Evolutionary conservation across 2,888 invertebrate species (phyloP).

Genomic region (Synergus umbraculus): DNA sequence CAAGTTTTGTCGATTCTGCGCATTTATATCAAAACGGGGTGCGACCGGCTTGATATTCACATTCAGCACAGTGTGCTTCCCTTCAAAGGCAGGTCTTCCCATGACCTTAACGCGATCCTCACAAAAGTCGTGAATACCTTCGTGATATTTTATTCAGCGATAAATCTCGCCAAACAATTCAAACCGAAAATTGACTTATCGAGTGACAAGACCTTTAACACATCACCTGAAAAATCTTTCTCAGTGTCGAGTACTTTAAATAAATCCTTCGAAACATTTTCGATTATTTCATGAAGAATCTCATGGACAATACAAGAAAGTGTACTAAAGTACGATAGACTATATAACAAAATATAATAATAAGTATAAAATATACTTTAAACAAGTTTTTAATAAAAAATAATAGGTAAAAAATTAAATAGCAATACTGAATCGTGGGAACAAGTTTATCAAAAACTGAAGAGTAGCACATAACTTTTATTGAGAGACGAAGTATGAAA

Average conservation of each 20-base stretch:
- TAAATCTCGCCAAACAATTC: background rate
- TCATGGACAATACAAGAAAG: background rate
- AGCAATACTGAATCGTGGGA: background rate
- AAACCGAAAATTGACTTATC: conserved; percentile 30
- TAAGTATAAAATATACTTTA: background rate
- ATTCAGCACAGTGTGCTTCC: conserved; percentile 51
- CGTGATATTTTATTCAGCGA: conserved; percentile 36
- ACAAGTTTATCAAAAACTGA: background rate
- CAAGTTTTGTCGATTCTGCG: conserved; percentile 48
- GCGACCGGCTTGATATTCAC: conserved; percentile 52
- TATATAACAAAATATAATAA: no score
- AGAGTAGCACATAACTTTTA: background rate
- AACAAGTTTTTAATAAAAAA: background rate
- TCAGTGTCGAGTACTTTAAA: background rate
- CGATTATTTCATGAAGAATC: background rate
- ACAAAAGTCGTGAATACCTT: conserved; percentile 27
- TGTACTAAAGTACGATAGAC: background rate
- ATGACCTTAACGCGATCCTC: conserved; percentile 39
- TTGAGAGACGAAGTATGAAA: background rate
- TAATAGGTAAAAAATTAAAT: background rate
- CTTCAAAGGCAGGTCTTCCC: conserved; percentile 48
- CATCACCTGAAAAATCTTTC: background rate
- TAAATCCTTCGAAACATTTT: background rate
- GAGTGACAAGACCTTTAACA: background rate
- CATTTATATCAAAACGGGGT: conserved; percentile 49